phyloP scores from a whole-genome alignment of 2,888 invertebrate genomes.

The Rambutsinella grinnellia region DNA sequence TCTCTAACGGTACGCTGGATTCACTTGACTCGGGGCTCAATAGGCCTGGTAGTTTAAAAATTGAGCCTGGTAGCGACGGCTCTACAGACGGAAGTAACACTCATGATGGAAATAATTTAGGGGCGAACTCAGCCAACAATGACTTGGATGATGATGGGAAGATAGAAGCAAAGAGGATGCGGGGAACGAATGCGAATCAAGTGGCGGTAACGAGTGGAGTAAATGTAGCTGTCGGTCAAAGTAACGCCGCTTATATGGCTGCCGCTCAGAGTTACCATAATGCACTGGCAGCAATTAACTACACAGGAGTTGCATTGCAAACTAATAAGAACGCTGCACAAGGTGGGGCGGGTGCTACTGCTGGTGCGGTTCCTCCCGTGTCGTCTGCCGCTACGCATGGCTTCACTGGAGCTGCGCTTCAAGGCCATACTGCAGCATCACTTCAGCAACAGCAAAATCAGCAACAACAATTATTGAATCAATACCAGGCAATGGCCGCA shows the following conservation, averaged over 20 bases:
- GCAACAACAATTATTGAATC: conserved; percentile 63
- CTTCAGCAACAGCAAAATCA: conserved; percentile 58
- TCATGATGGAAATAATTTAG: conserved; percentile 61
- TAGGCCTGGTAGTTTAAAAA: conserved; percentile 28
- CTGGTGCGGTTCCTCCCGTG: conserved; percentile 21
- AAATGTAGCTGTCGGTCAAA: conserved; percentile 55
- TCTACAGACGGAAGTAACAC: conserved; percentile 55
- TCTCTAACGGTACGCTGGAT: conserved; percentile 64
- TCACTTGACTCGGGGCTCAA: conserved; percentile 58
- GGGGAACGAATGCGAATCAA: conserved; percentile 57
- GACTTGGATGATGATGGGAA: conserved; percentile 62
- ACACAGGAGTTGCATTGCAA: conserved; percentile 80
- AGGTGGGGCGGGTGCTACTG: conserved; percentile 24
- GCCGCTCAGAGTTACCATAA: conserved; percentile 68
- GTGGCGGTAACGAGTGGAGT: conserved; percentile 17
- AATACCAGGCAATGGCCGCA: conserved; percentile 65
- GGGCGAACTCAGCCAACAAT: conserved; percentile 32
- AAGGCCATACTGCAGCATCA: conserved; percentile 50
- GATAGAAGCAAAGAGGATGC: conserved; percentile 62
- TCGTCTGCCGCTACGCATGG: conserved; percentile 19
- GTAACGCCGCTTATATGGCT: conserved; percentile 66
- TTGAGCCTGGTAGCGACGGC: conserved; percentile 37
- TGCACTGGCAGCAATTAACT: conserved; percentile 76
- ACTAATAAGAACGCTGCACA: conserved; percentile 64
- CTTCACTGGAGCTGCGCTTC: conserved; percentile 30